Evolutionary conservation across 2,888 invertebrate species (phyloP).

Genomic region (Cerastoderma edule): DNA sequence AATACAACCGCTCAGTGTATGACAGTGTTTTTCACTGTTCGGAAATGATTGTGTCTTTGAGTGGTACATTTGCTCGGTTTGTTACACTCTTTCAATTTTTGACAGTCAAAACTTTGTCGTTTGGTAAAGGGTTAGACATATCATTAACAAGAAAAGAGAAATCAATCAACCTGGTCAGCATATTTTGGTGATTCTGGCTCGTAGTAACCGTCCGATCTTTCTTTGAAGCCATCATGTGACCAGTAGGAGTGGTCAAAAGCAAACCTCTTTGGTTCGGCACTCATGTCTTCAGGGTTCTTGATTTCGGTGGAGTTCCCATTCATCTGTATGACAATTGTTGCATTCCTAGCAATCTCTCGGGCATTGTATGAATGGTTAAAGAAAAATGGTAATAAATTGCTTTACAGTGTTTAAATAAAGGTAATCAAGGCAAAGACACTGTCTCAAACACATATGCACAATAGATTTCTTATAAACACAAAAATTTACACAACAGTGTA

Average conservation of each 20-base stretch:
- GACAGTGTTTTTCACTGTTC: no score
- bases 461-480: no score
- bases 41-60: no score
- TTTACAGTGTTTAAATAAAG: no score
- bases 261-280: conserved; percentile 74
- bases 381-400: conserved; percentile 19
- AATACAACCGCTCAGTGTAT: no score
- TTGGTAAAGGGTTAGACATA: conserved; percentile 3
- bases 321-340: conserved; percentile 79
- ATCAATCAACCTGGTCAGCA: conserved; percentile 82
- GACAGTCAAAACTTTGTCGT: not conserved
- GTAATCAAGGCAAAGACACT: no score
- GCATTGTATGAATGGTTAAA: conserved; percentile 76
- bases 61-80: no score
- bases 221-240: conserved; percentile 81
- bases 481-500: no score
- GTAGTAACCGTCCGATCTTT: conserved; percentile 76
- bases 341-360: conserved; percentile 77
- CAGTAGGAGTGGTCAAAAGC: conserved; percentile 82
- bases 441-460: no score
- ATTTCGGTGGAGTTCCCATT: conserved; percentile 77
- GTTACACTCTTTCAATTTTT: no score
- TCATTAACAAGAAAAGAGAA: no score
- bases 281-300: conserved; percentile 76
- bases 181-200: conserved; percentile 73